A percentile compares a stretch with the other conserved stretches of the same genome.
Evolutionary conservation across 2,113 vertebrate species (phyloP).

Genomic region (Mobula hypostoma): DNA sequence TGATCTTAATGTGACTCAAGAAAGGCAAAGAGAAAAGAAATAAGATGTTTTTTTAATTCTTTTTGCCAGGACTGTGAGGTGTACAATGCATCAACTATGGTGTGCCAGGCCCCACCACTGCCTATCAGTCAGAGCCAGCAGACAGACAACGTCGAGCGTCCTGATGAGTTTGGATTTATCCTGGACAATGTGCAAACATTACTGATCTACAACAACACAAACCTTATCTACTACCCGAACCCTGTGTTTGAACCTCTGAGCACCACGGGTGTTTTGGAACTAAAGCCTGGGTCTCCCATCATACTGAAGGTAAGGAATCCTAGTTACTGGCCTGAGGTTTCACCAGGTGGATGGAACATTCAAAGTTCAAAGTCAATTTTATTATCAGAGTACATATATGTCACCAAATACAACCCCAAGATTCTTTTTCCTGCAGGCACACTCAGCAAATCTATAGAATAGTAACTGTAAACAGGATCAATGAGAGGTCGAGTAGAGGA

Average conservation of each 20-base stretch:
- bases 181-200: conserved; percentile 84
- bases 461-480: too few relatives aligned
- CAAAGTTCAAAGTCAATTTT: too few relatives aligned
- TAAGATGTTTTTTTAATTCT: background rate
- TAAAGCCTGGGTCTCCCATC: conserved; percentile 92
- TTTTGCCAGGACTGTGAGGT: conserved; percentile 72
- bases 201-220: conserved; percentile 83
- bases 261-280: conserved; percentile 79
- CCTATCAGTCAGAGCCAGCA: conserved; percentile 66
- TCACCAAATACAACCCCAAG: too few relatives aligned
- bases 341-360: background rate
- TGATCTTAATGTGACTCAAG: background rate
- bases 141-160: conserved; percentile 70
- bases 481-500: too few relatives aligned
- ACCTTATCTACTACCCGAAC: conserved; percentile 92
- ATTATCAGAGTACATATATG: too few relatives aligned
- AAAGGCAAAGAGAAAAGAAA: background rate
- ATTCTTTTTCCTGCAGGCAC: too few relatives aligned
- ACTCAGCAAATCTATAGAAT: too few relatives aligned
- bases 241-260: conserved; percentile 85
- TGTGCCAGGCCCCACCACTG: conserved; percentile 83
- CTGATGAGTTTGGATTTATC: conserved; percentile 92
- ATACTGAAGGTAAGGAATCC: conserved; percentile 78
- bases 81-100: conserved; percentile 79
- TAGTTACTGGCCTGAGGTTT: background rate